These are phyloP conservation scores for Cydia strobilella DNA, from an alignment of 1,140 invertebrate genomes.

Conservation along the genomic window DNA sequence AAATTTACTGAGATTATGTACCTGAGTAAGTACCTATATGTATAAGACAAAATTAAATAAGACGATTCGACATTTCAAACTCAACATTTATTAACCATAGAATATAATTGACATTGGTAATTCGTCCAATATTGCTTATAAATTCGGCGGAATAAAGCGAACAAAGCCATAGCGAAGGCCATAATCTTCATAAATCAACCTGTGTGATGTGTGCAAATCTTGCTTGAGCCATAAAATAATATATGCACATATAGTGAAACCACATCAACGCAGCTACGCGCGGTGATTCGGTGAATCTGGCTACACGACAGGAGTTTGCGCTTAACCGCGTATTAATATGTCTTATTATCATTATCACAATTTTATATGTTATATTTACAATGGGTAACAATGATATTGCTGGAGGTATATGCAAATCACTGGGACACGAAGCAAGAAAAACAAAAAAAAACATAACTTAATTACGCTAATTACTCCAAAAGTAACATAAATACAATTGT, in stretches of 20 bases:
- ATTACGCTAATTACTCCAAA: too few relatives aligned
- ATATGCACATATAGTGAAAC: conserved; percentile 10
- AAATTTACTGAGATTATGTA: too few relatives aligned
- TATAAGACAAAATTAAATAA: too few relatives aligned
- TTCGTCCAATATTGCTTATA: not conserved
- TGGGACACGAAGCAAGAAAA: too few relatives aligned
- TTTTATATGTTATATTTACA: too few relatives aligned
- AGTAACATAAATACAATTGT: too few relatives aligned
- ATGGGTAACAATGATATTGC: too few relatives aligned
- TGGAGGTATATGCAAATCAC: too few relatives aligned
- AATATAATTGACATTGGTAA: conserved; percentile 1
- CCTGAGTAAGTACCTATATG: too few relatives aligned
- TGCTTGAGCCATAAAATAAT: conserved; percentile 15
- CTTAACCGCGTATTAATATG: not conserved
- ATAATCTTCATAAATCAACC: conserved; percentile 29
- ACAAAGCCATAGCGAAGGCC: conserved; percentile 15
- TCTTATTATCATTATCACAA: too few relatives aligned
- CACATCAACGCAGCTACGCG: not conserved
- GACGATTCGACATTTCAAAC: too few relatives aligned
- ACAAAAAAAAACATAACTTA: too few relatives aligned
- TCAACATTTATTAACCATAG: not conserved
- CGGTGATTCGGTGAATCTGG: not conserved
- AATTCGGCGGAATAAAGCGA: not conserved
- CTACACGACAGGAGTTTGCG: not conserved
- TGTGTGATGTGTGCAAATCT: conserved; percentile 23